Percentiles rank a stretch among this genome's conserved stretches.
Evolutionary conservation across 2,888 invertebrate genomes (phyloP).

Genomic region (Dusona sp.): DNA sequence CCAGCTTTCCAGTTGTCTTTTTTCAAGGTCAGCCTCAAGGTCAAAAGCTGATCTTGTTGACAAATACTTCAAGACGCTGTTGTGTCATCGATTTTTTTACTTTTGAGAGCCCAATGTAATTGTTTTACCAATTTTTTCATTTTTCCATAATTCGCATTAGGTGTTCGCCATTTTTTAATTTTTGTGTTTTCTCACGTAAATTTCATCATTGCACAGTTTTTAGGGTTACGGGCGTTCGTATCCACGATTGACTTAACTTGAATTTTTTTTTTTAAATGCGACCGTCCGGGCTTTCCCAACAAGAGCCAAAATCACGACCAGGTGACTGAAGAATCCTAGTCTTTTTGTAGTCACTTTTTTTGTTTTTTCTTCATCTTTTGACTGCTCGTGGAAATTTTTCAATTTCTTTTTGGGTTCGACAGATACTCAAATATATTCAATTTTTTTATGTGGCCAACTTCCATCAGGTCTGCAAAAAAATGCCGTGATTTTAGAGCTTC

Average conservation of each 20-base stretch:
- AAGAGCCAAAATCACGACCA: background rate
- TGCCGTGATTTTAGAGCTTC: background rate
- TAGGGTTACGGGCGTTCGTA: too few species aligned
- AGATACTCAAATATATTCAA: background rate
- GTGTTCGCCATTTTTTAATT: too few species aligned
- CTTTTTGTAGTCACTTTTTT: background rate
- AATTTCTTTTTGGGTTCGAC: background rate
- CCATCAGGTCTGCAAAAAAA: background rate
- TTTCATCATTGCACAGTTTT: too few species aligned
- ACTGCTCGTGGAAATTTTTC: background rate
- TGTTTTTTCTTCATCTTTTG: background rate
- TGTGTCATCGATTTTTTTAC: background rate
- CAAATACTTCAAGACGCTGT: background rate
- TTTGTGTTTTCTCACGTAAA: too few species aligned
- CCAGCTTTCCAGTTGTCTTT: background rate
- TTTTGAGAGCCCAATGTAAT: too few species aligned
- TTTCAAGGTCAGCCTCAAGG: slow-evolving; percentile 12
- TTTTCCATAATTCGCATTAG: too few species aligned
- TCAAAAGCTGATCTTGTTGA: background rate
- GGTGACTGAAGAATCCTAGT: background rate
- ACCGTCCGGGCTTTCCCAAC: background rate
- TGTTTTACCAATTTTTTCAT: too few species aligned
- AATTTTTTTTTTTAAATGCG: too few species aligned
- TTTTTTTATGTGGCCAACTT: slow-evolving; percentile 2
- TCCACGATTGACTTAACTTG: too few species aligned